Evolutionary conservation across 1,140 invertebrate genomes (phyloP).

Genomic region (Habropoda laboriosa): DNA sequence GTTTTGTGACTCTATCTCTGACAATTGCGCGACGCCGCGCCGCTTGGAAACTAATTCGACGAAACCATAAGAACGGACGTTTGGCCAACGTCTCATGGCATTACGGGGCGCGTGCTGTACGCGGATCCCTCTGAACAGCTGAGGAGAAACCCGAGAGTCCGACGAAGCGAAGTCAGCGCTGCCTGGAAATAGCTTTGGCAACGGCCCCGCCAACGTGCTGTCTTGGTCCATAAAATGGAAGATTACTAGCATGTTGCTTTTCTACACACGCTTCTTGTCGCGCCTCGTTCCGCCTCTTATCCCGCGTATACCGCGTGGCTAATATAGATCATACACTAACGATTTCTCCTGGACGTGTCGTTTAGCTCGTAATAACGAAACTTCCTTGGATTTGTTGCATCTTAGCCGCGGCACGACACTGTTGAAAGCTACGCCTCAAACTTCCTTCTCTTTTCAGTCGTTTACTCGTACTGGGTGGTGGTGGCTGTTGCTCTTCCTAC

Average conservation of each 20-base stretch:
- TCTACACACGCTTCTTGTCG: conserved; percentile 37
- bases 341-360: conserved; percentile 18
- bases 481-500: too few relatives aligned
- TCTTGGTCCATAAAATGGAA: conserved; percentile 48
- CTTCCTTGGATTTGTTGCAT: background rate
- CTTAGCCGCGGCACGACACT: too few relatives aligned
- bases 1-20: conserved; percentile 45
- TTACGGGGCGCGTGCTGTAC: conserved; percentile 7
- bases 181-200: conserved; percentile 55
- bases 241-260: conserved; percentile 52
- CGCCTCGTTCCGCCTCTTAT: conserved; percentile 12
- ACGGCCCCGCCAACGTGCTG: conserved; percentile 33
- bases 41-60: conserved; percentile 48
- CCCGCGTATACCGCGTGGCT: background rate
- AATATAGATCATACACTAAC: conserved; percentile 48
- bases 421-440: too few relatives aligned
- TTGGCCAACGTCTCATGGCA: conserved; percentile 38
- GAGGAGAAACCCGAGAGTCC: conserved; percentile 43
- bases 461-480: too few relatives aligned
- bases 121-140: conserved; percentile 32
- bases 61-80: conserved; percentile 49
- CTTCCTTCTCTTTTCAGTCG: too few relatives aligned
- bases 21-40: conserved; percentile 38
- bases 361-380: conserved; percentile 34
- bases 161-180: conserved; percentile 24